Conservation (phyloP, 1,140 invertebrate species). For the Leptinotarsa defecta region DNA sequence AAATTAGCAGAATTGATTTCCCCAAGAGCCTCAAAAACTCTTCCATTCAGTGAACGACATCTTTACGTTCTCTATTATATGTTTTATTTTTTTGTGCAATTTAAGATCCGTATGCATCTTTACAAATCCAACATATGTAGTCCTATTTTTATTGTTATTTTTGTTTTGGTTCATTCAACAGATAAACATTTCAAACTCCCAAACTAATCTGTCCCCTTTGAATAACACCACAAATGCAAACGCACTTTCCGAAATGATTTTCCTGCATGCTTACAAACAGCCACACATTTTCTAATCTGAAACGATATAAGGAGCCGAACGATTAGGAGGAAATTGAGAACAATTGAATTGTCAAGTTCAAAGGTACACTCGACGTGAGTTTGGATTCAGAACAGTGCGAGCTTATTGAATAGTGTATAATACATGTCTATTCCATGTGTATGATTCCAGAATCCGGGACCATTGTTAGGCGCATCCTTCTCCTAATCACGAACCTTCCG, state of each 20-base stretch:
- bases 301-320: conserved; percentile 26
- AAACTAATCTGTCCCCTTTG: too few species aligned
- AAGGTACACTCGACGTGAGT: conserved; percentile 43
- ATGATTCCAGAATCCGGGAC: conserved; percentile 43
- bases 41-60: too few species aligned
- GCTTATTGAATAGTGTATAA: conserved; percentile 44
- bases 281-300: conserved; percentile 21
- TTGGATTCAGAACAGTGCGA: conserved; percentile 30
- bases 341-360: conserved; percentile 48
- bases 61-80: too few species aligned
- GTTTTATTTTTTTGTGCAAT: too few species aligned
- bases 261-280: background rate
- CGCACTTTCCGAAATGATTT: background rate
- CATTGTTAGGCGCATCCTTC: conserved; percentile 37
- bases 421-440: conserved; percentile 47
- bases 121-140: background rate
- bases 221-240: conserved; percentile 6
- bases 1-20: too few species aligned
- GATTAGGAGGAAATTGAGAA: conserved; percentile 43
- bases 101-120: too few species aligned
- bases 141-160: too few species aligned
- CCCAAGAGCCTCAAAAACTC: too few species aligned
- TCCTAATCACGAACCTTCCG: conserved; percentile 37
- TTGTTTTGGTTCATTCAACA: too few species aligned
- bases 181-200: too few species aligned